These are phyloP conservation scores for Lepidochitona cinerea DNA, from an alignment of 2,888 invertebrate genomes.

Conservation along the genomic window DNA sequence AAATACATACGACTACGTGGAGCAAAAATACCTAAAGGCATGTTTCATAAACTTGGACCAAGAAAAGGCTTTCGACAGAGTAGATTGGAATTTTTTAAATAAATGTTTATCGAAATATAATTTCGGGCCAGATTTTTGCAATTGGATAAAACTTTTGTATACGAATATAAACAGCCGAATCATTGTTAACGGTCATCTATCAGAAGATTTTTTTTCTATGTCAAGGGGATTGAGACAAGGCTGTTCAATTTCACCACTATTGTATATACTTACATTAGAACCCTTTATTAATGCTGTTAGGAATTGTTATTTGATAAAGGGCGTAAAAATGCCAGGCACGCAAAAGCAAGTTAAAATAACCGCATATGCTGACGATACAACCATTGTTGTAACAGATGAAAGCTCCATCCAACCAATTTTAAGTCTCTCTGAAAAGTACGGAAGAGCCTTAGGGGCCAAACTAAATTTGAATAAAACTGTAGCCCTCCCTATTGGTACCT, in stretches of 20 bases:
- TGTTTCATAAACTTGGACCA: conserved; percentile 39
- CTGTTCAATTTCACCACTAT: background rate
- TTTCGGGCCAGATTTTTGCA: conserved; percentile 32
- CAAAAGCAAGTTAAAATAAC: conserved; percentile 12
- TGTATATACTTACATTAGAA: background rate
- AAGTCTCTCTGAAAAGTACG: conserved; percentile 2
- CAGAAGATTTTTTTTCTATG: background rate
- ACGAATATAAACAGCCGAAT: background rate
- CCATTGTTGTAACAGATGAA: conserved; percentile 5
- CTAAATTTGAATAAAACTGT: conserved; percentile 27
- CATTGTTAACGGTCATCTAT: background rate
- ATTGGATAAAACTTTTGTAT: conserved; percentile 28
- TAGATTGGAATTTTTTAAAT: conserved; percentile 34
- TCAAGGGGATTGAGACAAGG: background rate
- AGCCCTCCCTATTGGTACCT: conserved; percentile 30
- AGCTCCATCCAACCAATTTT: background rate
- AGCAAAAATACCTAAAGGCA: conserved; percentile 29
- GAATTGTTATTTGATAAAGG: conserved; percentile 8
- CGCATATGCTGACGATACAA: conserved; percentile 19
- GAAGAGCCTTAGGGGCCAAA: conserved; percentile 26
- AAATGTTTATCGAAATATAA: conserved; percentile 30
- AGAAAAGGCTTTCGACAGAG: conserved; percentile 43
- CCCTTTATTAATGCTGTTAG: background rate
- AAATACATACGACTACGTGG: conserved; percentile 32
- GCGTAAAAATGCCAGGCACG: conserved; percentile 19